Evolutionary conservation across 2,888 invertebrate genomes (phyloP).

Genomic region (Brachycybe producta): DNA sequence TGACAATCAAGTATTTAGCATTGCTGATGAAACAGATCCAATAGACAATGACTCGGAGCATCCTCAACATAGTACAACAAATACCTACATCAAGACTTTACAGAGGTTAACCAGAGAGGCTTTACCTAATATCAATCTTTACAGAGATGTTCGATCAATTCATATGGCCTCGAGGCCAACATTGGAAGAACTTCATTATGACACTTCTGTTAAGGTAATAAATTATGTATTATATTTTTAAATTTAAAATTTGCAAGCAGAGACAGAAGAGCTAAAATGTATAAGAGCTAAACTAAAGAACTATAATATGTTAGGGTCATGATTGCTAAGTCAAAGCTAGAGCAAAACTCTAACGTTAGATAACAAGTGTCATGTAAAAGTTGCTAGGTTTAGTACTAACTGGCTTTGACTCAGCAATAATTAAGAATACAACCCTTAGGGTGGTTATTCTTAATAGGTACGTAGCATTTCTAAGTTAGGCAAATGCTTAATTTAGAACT

Average conservation of each 20-base stretch:
- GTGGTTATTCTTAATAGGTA: too few relatives aligned
- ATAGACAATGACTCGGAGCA: neutral
- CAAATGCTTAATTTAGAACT: too few relatives aligned
- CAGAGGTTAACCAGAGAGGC: slow-evolving; percentile 55
- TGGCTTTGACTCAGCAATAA: too few relatives aligned
- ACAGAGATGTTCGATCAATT: slow-evolving; percentile 52
- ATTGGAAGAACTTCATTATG: slow-evolving; percentile 61
- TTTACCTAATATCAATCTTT: slow-evolving; percentile 66
- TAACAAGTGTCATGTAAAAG: too few relatives aligned
- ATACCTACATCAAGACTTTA: slow-evolving; percentile 28
- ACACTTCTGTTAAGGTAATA: slow-evolving; percentile 9
- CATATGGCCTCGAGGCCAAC: slow-evolving; percentile 66
- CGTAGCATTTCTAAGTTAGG: too few relatives aligned
- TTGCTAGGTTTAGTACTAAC: too few relatives aligned
- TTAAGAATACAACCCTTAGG: too few relatives aligned
- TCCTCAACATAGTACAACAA: slow-evolving; percentile 9
- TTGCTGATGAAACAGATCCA: slow-evolving; percentile 3
- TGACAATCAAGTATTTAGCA: slow-evolving; percentile 4
- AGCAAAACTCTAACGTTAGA: too few relatives aligned
- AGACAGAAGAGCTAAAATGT: too few relatives aligned
- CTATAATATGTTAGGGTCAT: too few relatives aligned
- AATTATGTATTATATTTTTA: neutral
- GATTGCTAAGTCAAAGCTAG: too few relatives aligned
- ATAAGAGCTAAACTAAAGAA: too few relatives aligned
- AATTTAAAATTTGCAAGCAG: neutral